Evolutionary conservation across 2,113 vertebrate species (phyloP).

Genomic region (pig (Sus scrofa)): DNA sequence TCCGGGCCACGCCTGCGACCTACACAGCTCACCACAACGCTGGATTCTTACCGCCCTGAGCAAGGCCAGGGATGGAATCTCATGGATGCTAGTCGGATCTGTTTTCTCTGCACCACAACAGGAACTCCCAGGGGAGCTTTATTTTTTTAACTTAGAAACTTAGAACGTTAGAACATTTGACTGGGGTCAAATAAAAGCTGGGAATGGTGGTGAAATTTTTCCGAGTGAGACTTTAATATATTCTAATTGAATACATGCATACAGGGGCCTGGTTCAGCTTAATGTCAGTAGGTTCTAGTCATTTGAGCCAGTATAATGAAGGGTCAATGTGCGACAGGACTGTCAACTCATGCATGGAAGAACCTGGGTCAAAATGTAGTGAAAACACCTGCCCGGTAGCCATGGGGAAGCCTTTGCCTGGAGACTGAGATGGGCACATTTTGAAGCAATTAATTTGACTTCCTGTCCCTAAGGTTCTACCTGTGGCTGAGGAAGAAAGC

Average conservation of each 20-base stretch:
- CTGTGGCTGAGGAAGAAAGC: neutral
- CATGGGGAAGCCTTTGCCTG: neutral
- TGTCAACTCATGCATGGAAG: neutral
- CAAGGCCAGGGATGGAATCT: too few relatives aligned
- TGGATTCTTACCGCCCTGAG: too few relatives aligned
- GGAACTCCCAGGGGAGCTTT: neutral
- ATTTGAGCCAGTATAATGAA: neutral
- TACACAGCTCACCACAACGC: too few relatives aligned
- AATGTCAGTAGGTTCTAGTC: neutral
- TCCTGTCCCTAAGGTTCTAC: neutral
- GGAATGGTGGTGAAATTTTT: neutral
- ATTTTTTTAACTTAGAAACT: neutral
- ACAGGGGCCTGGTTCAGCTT: neutral
- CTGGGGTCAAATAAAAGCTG: constrained; percentile 3
- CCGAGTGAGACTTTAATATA: neutral
- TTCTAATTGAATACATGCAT: neutral
- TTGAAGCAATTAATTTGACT: neutral
- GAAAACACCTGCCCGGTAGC: neutral
- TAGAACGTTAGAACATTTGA: neutral
- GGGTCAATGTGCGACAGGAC: neutral
- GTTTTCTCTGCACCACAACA: too few relatives aligned
- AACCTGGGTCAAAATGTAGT: neutral
- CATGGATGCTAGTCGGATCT: too few relatives aligned
- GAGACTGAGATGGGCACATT: neutral
- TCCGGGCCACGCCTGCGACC: too few relatives aligned